Conservation (phyloP, 2,113 vertebrate species). For the Erythrolamprus reginae region DNA sequence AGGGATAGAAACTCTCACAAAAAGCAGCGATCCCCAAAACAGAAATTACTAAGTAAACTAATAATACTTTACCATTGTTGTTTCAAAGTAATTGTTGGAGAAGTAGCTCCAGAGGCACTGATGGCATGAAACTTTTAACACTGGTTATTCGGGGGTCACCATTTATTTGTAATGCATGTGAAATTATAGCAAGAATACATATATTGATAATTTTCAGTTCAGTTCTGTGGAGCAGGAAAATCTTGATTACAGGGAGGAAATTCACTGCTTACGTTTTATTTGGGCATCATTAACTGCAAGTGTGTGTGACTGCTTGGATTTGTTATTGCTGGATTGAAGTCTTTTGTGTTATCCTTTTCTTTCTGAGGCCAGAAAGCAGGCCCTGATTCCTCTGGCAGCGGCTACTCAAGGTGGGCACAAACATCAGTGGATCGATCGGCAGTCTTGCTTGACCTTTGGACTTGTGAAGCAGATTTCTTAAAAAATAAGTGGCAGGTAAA, state of each 20-base stretch:
- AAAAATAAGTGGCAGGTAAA: constrained; percentile 72
- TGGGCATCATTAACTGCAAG: background rate
- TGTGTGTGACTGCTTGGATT: background rate
- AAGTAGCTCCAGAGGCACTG: background rate
- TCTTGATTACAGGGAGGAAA: background rate
- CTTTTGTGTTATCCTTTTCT: background rate
- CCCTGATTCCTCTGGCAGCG: constrained; percentile 12
- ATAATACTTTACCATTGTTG: background rate
- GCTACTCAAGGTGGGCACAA: constrained; percentile 38
- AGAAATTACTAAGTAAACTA: background rate
- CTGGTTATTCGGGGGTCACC: background rate
- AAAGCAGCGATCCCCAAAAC: background rate
- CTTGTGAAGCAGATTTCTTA: constrained; percentile 67
- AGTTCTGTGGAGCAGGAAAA: background rate
- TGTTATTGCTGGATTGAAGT: background rate
- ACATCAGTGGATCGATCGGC: constrained; percentile 61
- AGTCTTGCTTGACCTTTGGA: constrained; percentile 73
- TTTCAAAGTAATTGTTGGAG: background rate
- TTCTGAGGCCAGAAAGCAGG: constrained; percentile 27
- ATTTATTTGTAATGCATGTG: background rate
- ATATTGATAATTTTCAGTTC: background rate
- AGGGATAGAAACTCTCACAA: background rate
- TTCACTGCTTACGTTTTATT: background rate
- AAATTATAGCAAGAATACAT: background rate
- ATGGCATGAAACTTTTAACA: background rate